These are phyloP conservation scores for Tragopan temminckii DNA, from an alignment of 2,797 vertebrate genomes.

Conservation along the genomic window DNA sequence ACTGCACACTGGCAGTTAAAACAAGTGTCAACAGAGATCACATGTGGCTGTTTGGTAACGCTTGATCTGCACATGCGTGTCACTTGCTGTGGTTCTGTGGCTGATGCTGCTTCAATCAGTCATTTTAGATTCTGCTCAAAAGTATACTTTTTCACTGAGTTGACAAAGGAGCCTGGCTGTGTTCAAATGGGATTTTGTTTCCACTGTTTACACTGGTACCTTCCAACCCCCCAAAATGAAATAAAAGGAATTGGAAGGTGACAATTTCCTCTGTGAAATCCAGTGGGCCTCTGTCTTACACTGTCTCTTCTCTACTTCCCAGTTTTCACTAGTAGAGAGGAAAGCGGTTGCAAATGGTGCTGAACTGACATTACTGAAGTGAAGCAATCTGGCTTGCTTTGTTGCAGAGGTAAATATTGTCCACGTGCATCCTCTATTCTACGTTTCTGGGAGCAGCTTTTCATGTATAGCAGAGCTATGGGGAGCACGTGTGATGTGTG, in stretches of 20 bases:
- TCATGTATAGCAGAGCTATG: background rate
- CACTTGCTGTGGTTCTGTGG: background rate
- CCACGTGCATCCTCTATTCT: fast-evolving
- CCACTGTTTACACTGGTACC: background rate
- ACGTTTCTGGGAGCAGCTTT: background rate
- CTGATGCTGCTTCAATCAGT: background rate
- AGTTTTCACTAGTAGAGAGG: background rate
- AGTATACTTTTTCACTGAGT: fast-evolving
- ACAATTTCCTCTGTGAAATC: background rate
- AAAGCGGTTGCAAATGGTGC: fast-evolving
- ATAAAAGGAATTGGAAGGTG: too few relatives aligned
- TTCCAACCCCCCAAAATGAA: background rate
- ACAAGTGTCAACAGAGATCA: background rate
- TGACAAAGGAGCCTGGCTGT: fast-evolving
- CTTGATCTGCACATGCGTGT: fast-evolving
- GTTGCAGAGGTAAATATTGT: background rate
- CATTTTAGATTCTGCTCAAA: background rate
- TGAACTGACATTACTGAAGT: background rate
- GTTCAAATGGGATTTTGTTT: background rate
- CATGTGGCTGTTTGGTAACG: background rate
- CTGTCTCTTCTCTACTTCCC: too few relatives aligned
- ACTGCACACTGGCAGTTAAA: background rate
- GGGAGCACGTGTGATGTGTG: background rate
- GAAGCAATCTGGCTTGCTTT: background rate
- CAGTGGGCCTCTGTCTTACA: fast-evolving